Evolutionary conservation across 2,797 vertebrate species (phyloP).

Genomic region (Numenius phaeopus): DNA sequence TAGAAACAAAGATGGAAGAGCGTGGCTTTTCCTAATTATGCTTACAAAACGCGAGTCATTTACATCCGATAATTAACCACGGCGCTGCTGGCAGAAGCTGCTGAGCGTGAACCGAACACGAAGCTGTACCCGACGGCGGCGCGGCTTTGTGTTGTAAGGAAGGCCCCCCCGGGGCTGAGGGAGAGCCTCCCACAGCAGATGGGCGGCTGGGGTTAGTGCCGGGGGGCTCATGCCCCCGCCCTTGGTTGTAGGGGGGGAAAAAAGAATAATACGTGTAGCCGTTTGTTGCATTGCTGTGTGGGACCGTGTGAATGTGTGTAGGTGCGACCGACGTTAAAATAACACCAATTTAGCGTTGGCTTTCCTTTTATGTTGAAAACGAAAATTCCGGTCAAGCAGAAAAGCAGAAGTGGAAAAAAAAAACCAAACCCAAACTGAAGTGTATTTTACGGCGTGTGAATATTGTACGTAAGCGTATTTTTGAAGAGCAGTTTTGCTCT

Average conservation of each 20-base stretch:
- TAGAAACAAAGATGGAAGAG: neutral
- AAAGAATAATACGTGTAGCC: neutral
- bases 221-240: neutral
- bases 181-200: neutral
- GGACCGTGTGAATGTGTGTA: neutral
- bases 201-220: rapidly evolving
- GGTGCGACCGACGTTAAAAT: neutral
- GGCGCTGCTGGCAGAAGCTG: neutral
- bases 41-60: rapidly evolving
- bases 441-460: neutral
- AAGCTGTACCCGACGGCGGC: neutral
- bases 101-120: neutral
- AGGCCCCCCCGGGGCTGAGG: neutral
- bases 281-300: neutral
- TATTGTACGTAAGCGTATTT: neutral
- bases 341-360: rapidly evolving
- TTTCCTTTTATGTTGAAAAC: neutral
- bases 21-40: neutral
- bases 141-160: neutral
- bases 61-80: neutral
- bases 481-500: neutral
- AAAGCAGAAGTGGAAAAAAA: neutral
- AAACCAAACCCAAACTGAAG: neutral
- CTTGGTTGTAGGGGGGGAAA: neutral
- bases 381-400: neutral